Percentiles rank a stretch among this genome's conserved stretches.
phyloP scores from a whole-genome alignment of 2,113 vertebrate genomes.

The Bolborhynchus lineola region DNA sequence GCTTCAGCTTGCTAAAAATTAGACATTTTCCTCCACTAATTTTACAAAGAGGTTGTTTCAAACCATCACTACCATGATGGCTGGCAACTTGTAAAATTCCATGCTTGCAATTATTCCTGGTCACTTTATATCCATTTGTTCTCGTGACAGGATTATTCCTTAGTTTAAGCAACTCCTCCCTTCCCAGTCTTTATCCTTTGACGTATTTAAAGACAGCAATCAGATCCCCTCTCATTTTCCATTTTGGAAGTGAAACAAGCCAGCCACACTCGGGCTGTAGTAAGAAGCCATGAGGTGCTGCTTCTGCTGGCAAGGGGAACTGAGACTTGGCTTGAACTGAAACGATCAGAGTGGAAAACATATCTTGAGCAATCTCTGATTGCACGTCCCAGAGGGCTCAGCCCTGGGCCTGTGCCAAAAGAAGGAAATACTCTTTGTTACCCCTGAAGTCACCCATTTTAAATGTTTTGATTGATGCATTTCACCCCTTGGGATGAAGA shows the following conservation, averaged over 20 bases:
- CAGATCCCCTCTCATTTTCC: not conserved
- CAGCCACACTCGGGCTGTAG: not conserved
- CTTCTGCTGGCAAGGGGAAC: not conserved
- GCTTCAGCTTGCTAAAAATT: not conserved
- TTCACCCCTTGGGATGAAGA: not conserved
- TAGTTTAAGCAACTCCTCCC: not conserved
- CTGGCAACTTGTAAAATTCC: not conserved
- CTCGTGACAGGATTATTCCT: not conserved
- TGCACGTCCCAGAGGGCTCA: not conserved
- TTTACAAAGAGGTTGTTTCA: not conserved
- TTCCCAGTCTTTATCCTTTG: not conserved
- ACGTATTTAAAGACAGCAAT: not conserved
- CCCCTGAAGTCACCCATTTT: not conserved
- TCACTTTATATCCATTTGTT: not conserved
- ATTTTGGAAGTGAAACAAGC: not conserved
- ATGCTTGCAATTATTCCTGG: not conserved
- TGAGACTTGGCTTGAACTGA: not conserved
- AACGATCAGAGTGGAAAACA: not conserved
- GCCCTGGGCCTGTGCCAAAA: not conserved
- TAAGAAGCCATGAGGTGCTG: accelerated
- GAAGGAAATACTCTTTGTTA: not conserved
- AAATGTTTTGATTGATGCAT: not conserved
- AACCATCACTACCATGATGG: not conserved
- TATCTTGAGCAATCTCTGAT: not conserved
- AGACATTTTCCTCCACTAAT: not conserved